Base-by-base conservation (phyloP, 2,113 vertebrate species). In the Mugil cephalus region DNA sequence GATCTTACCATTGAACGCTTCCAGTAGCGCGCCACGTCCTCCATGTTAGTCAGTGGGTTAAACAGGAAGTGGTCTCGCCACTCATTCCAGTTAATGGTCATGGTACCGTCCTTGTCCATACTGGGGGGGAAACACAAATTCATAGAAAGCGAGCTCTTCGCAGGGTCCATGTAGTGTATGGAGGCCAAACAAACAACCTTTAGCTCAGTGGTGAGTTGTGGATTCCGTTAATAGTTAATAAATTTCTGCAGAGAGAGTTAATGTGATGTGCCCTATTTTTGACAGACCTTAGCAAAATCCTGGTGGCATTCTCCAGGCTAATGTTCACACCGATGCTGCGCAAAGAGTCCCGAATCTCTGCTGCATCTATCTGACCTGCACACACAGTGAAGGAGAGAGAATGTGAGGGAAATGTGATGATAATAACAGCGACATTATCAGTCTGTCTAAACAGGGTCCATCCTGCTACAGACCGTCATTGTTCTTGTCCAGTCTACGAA, bases 61-160 rank as follows among this genome's bases (percentile, higher is more conserved):
- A 98, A 93, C 69, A 96, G 91, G 89, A 97, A 97, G 87, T 96
- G 94, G 74, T 98, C 96, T 1, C 96, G 92, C 96, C 96, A 98
- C 80, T 98, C 96, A 24, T 87, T 88, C 96, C 96, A 98, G 88
- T 98, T 93, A 3, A 98, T 94, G 56, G 95, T 97, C 95, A 97
- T 95, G 5, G 94, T 96, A 11, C 94, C 95, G 0, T 98, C 96
- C 2, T 93, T 95, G 72, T 98, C 95, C 85, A 97, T 97, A 77
- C 96, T 97, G 83, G 47, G 13, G 13, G 54, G 74, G 10, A 73
- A 69, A 85, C 40, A 76, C 10, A 69, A 47, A 73, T 8, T 59
- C 1, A 50, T 8, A 36, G 2, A 54, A 45, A 51, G 36, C 17
- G 50, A 3, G 53, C 40, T 15, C 4, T 39, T n/a, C 40, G n/a